Evolutionary conservation across 2,113 vertebrate genomes (phyloP).

Genomic region (Microtus montanus): DNA sequence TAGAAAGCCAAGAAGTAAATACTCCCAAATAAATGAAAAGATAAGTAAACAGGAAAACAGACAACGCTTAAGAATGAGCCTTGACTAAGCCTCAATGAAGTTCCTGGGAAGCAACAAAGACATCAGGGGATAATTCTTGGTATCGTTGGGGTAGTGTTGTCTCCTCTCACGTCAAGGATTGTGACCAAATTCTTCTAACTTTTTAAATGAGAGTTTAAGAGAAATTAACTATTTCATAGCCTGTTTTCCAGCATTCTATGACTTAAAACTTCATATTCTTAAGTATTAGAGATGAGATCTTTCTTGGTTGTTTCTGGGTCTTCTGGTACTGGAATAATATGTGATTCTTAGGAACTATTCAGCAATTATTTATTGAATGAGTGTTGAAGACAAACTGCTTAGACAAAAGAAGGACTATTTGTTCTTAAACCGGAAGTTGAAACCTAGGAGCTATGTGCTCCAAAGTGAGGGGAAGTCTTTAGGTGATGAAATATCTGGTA

Average conservation of each 20-base stretch:
- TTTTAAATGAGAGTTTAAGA: background rate
- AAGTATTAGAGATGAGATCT: background rate
- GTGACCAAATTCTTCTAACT: background rate
- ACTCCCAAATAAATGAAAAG: slow-evolving; percentile 52
- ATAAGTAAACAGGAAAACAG: slow-evolving; percentile 1
- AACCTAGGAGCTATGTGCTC: background rate
- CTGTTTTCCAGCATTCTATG: background rate
- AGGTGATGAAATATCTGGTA: background rate
- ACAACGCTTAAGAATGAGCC: slow-evolving; percentile 9
- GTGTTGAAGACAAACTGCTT: background rate
- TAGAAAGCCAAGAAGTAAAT: slow-evolving; percentile 56
- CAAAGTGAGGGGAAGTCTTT: background rate
- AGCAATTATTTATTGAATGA: slow-evolving; percentile 19
- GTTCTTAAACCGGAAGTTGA: background rate
- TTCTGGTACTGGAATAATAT: background rate
- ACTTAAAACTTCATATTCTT: slow-evolving; percentile 21
- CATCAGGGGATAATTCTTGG: background rate
- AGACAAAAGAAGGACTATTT: background rate
- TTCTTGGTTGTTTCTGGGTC: background rate
- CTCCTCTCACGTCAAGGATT: background rate
- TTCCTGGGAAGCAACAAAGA: background rate
- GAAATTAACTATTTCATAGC: background rate
- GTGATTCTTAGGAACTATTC: background rate
- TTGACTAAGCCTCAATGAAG: background rate
- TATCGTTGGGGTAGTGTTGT: background rate